Conservation (phyloP, 2,113 vertebrate genomes). For the Poecile atricapillus region DNA sequence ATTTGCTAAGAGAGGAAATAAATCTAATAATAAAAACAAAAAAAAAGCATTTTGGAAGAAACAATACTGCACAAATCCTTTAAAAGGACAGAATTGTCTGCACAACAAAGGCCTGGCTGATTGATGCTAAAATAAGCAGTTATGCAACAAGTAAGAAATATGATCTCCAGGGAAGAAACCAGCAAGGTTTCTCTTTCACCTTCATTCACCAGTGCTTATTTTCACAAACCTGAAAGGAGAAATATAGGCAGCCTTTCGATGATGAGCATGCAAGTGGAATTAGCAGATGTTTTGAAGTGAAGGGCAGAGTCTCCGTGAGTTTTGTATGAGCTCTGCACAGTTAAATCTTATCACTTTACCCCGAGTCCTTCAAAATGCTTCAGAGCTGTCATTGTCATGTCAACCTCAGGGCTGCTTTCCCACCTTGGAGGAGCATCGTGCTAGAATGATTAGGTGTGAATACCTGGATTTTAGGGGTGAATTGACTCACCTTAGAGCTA, state of each 20-base stretch:
- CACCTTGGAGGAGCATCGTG: not conserved
- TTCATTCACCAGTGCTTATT: slow-evolving; percentile 37
- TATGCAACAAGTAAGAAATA: slow-evolving; percentile 70
- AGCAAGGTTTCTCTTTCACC: slow-evolving; percentile 36
- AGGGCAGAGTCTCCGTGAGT: not conserved
- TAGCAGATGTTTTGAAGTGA: not conserved
- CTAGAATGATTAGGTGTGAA: not conserved
- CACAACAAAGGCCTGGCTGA: slow-evolving; percentile 64
- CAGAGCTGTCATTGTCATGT: too few relatives aligned
- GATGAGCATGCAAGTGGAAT: not conserved
- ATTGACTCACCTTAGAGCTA: not conserved
- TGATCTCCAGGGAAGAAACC: slow-evolving; percentile 38
- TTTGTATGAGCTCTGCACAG: not conserved
- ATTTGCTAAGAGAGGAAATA: slow-evolving; percentile 69
- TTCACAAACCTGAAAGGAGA: not conserved
- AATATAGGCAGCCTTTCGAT: not conserved
- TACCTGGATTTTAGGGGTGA: not conserved
- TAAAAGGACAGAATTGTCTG: slow-evolving; percentile 56
- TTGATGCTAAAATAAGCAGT: slow-evolving; percentile 68
- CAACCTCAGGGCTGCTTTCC: not conserved
- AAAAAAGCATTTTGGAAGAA: slow-evolving; percentile 44
- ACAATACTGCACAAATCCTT: slow-evolving; percentile 58
- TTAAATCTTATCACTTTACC: not conserved
- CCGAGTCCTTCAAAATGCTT: not conserved
- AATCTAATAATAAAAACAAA: slow-evolving; percentile 65